These are phyloP conservation scores for Phylloscopus collybita DNA, from an alignment of 2,797 vertebrate genomes.

Conservation along the genomic window DNA sequence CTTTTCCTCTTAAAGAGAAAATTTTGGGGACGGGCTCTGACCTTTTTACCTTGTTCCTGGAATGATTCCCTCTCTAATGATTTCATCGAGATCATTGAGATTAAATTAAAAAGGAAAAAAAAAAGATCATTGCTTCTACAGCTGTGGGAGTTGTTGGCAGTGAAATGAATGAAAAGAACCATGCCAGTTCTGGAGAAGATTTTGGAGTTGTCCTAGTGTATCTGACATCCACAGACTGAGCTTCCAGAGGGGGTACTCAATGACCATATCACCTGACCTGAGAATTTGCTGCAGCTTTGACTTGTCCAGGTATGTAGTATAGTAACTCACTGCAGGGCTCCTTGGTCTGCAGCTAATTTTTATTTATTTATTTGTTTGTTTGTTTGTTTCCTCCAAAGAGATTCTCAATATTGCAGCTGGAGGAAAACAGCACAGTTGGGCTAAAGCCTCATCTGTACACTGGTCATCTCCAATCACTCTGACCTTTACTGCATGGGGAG, in stretches of 20 bases:
- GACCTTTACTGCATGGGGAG: neutral
- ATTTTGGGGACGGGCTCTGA: accelerated
- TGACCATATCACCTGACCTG: accelerated
- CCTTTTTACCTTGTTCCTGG: neutral
- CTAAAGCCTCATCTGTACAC: accelerated
- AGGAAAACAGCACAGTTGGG: neutral
- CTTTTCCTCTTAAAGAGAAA: neutral
- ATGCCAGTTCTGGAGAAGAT: neutral
- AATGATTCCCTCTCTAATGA: neutral
- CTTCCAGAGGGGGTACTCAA: neutral
- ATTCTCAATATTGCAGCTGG: accelerated
- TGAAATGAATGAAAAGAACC: neutral
- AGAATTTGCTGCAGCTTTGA: neutral
- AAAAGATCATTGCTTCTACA: neutral
- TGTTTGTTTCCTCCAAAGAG: neutral
- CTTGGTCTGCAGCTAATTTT: neutral
- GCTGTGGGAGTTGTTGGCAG: neutral
- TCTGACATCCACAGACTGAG: accelerated
- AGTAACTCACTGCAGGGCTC: neutral
- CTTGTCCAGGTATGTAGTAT: neutral
- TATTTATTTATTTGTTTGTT: no score
- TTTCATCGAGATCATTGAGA: neutral
- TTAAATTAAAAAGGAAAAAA: neutral
- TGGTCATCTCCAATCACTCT: neutral
- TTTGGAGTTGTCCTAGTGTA: neutral